A percentile compares a stretch with the other conserved stretches of the same genome.
Evolutionary conservation across 2,113 vertebrate species (phyloP).

Genomic region (Planiliza haematocheilus): DNA sequence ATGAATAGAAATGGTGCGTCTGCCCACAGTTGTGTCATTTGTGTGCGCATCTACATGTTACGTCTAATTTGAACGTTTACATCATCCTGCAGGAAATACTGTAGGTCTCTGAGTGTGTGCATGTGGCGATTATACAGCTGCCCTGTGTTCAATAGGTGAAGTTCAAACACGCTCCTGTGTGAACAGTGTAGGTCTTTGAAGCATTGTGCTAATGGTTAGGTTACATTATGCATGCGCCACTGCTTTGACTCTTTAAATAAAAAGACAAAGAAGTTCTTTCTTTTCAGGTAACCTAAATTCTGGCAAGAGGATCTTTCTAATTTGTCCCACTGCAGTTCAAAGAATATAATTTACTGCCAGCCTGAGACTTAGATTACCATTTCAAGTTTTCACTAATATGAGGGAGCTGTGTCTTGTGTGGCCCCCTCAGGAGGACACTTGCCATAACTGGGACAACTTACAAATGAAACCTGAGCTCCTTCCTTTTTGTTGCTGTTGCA

Average conservation of each 20-base stretch:
- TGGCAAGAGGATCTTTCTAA: slow-evolving; percentile 35
- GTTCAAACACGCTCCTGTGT: slow-evolving; percentile 37
- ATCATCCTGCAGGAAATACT: not conserved
- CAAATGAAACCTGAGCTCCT: slow-evolving; percentile 7
- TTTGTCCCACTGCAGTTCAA: slow-evolving; percentile 41
- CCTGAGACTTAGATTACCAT: slow-evolving; percentile 25
- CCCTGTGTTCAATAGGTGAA: slow-evolving; percentile 25
- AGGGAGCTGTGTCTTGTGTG: slow-evolving; percentile 5
- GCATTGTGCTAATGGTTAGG: slow-evolving; percentile 42
- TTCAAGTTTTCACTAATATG: slow-evolving; percentile 39
- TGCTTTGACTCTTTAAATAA: slow-evolving; percentile 27
- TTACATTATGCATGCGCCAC: slow-evolving; percentile 52
- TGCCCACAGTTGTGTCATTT: slow-evolving; percentile 14
- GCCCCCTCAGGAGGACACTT: slow-evolving; percentile 11
- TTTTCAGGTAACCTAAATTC: slow-evolving; percentile 17
- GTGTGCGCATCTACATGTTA: not conserved
- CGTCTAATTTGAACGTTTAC: slow-evolving; percentile 6
- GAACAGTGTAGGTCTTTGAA: slow-evolving; percentile 44
- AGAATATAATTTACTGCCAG: slow-evolving; percentile 17
- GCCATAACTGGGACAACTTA: slow-evolving; percentile 24
- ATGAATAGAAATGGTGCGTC: slow-evolving; percentile 15
- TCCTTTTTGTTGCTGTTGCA: slow-evolving; percentile 17
- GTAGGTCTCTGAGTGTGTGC: not conserved
- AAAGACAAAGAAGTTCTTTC: slow-evolving; percentile 13
- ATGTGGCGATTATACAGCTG: not conserved